Evolutionary conservation across 2,888 invertebrate species (phyloP), one percentile per base, ranked within the genome.

Genomic region (Actias luna): DNA sequence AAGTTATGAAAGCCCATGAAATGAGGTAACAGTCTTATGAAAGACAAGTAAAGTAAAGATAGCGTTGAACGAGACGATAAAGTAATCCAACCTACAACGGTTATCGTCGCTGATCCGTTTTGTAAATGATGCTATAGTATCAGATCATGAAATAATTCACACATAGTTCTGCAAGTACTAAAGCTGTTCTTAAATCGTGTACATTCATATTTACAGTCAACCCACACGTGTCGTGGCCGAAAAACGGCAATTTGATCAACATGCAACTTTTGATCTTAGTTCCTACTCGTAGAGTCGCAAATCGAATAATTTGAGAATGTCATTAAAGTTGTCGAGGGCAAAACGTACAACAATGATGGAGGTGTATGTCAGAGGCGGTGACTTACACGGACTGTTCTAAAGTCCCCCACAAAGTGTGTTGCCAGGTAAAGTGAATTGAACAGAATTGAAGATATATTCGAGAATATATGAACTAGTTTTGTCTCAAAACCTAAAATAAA

Each of bases 261-360:
- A 46, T 59, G 27, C 10, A 12, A 25, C 14, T 16, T 14, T 62
- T 42, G 31, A 33, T 57, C 42, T 57, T 62, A 22, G 31, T 10
- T 1, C 25, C 22, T 16, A 25, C 16, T 8, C 1, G 31, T 58
- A 58, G 16, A 57, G 55, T 57, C 33, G 42, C 31, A 33, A 42
- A 62, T 58, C 18, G 22, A 29, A 58, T 22, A 46, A 39, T 33
- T 25, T 14, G 18, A 29, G 36, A 31, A 16, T 46, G 39, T 39
- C 50, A 55, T 25, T 42, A 31, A 39, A 62, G 57, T 22, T 42
- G 58, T 31, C 55, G 42, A 58, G 31, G 58, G 42, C 42, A 58
- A 58, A 74, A 75, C 69, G 76, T 74, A 80, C 80, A 79, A 78
- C 77, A 80, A 84, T 85, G 84, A 84, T 84, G 78, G 76, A 85